Evolutionary conservation across 2,888 invertebrate species (phyloP), one percentile per base, ranked within the genome.

Genomic region (Phyllotreta striolata): DNA sequence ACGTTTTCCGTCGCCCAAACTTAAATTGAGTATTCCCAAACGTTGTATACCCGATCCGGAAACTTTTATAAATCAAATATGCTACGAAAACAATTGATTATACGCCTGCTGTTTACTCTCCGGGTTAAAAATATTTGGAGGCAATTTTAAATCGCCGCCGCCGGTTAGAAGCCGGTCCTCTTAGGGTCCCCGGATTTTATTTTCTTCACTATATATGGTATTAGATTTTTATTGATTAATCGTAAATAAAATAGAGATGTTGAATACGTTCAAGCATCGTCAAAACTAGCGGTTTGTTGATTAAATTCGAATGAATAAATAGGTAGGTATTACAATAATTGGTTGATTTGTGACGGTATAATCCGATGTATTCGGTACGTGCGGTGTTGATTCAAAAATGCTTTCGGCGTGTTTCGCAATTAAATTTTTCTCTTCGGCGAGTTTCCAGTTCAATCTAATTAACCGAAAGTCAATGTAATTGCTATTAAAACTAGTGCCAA

Each of bases 51-150:
- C 56, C 39, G 46, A 56, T 56, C 35, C 46, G 46, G 9, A 46
- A 56, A 56, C 14, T 56, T 56, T 46, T 14, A 24, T 24, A 46
- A 56, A 56, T 46, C 38, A 56, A 56, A 56, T 46, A 56, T 46
- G 46, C 46, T 56, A 46, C 37, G 56, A 56, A 56, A 56, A 56
- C 56, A 56, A 56, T 56, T 46, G 56, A 56, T 46, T 38, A 24
- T 24, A 56, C 46, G 46, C 38, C 46, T 13, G 37, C 44, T 56
- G 56, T 56, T 56, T 46, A 56, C 14, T 56, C 46, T 14, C 38
- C 46, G 56, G 38, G 46, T 56, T 56, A 37, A 56, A 56, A 56
- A 34, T 24, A 47, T 47, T 47, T 47, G 47, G 34, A 12, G 10
- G 24, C 24, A 24, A 24, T 24, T 24, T 24, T 1, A 24, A 24